Conservation (phyloP, 1,140 invertebrate genomes). For the Chlorops oryzae region DNA sequence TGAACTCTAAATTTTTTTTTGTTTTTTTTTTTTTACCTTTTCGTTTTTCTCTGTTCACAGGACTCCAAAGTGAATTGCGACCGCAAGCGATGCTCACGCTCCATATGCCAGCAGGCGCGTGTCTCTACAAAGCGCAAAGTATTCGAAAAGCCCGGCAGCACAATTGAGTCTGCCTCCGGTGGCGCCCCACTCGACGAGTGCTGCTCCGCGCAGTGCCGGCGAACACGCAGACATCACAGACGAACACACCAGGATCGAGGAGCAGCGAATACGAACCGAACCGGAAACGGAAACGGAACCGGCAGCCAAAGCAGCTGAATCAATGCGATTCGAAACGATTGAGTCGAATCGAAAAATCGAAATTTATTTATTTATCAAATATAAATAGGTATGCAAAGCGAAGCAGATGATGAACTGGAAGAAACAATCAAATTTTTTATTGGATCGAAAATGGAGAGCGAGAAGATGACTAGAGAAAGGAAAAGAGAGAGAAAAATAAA, state of each 20-base stretch:
- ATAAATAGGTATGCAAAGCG: background rate
- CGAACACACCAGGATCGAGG: conserved; percentile 15
- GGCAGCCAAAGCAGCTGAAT: conserved; percentile 10
- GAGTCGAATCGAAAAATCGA: background rate
- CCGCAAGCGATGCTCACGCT: conserved; percentile 68
- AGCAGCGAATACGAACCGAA: conserved; percentile 19
- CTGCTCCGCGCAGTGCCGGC: conserved; percentile 51
- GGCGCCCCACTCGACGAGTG: conserved; percentile 50
- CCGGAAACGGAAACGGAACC: conserved; percentile 11
- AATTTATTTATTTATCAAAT: conserved; percentile 9
- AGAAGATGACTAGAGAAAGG: background rate
- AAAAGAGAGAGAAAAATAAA: conserved; percentile 1
- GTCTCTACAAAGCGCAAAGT: conserved; percentile 40
- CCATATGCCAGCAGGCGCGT: conserved; percentile 57
- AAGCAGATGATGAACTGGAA: background rate
- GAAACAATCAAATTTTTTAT: conserved; percentile 2
- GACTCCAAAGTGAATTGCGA: conserved; percentile 73
- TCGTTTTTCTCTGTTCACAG: conserved; percentile 50
- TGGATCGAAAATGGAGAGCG: background rate
- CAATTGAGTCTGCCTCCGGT: conserved; percentile 6
- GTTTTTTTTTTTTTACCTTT: conserved; percentile 15
- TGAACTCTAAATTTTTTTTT: conserved; percentile 1
- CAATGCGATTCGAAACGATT: conserved; percentile 7
- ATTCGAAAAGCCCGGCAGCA: conserved; percentile 40
- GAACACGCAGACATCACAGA: conserved; percentile 50